phyloP scores from a whole-genome alignment of 2,888 invertebrate genomes.

The Agrilus mali region DNA sequence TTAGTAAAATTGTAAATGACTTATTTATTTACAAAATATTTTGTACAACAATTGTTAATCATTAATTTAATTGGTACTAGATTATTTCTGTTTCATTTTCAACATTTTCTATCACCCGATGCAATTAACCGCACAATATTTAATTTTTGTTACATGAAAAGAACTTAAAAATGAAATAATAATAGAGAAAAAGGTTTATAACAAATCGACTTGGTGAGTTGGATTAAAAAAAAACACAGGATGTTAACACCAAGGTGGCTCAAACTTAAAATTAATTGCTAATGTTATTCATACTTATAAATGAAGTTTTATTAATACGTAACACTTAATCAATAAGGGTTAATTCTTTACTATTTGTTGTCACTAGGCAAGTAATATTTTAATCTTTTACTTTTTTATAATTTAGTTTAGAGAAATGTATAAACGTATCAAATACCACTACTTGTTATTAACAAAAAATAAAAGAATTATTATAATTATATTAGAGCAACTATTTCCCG shows the following conservation, averaged over 20 bases:
- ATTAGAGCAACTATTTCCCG: no score
- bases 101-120: no score
- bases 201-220: no score
- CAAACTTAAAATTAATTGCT: conserved; percentile 10
- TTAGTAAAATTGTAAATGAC: no score
- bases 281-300: conserved; percentile 4
- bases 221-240: neutral
- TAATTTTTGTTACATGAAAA: no score
- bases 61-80: no score
- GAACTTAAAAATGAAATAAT: neutral
- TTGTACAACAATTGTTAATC: no score
- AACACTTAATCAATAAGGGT: conserved; percentile 4
- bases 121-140: no score
- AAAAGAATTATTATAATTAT: no score
- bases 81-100: no score
- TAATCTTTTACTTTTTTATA: conserved; percentile 1
- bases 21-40: no score
- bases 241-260: conserved; percentile 11
- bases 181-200: neutral
- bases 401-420: conserved; percentile 2
- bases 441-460: neutral
- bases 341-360: conserved; percentile 4
- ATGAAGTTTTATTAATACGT: conserved; percentile 7
- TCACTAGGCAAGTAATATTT: neutral
- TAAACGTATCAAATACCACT: conserved; percentile 8